Evolutionary conservation across 1,140 invertebrate genomes (phyloP).

Genomic region (Ooceraea biroi): DNA sequence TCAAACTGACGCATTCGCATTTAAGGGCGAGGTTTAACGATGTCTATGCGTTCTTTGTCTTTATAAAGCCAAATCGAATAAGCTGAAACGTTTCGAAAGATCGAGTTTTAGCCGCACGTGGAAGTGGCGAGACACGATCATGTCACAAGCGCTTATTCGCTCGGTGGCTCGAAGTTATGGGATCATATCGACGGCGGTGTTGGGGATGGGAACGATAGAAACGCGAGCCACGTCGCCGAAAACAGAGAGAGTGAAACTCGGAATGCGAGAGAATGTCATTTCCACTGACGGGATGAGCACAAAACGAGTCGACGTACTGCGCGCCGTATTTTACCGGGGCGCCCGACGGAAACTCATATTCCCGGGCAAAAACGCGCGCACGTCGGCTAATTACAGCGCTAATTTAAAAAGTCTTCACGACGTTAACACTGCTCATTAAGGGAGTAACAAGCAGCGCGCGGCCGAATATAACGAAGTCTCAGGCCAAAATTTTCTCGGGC

Average conservation of each 20-base stretch:
- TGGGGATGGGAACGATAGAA: constrained; percentile 5
- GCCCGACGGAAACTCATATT: constrained; percentile 20
- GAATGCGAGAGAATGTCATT: constrained; percentile 40
- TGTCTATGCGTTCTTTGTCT: neutral
- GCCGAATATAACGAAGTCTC: constrained; percentile 33
- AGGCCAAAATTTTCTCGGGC: constrained; percentile 8
- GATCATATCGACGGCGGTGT: neutral
- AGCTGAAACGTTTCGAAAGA: neutral
- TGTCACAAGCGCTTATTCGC: neutral
- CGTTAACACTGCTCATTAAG: constrained; percentile 58
- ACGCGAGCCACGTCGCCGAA: neutral
- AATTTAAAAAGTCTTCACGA: constrained; percentile 60
- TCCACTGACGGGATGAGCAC: constrained; percentile 9
- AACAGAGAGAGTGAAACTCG: constrained; percentile 31
- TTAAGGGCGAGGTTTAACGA: constrained; percentile 35
- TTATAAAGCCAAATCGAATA: neutral
- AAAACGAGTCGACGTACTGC: constrained; percentile 29
- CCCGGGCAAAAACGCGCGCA: constrained; percentile 23
- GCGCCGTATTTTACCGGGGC: constrained; percentile 23
- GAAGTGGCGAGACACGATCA: neutral
- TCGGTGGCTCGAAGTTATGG: neutral
- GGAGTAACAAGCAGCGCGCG: constrained; percentile 25
- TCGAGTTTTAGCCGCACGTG: neutral
- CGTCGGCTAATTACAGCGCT: constrained; percentile 49
- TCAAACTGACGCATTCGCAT: constrained; percentile 19